These are phyloP conservation scores for Nebria brevicollis DNA, from an alignment of 2,888 invertebrate species.

Conservation along the genomic window DNA sequence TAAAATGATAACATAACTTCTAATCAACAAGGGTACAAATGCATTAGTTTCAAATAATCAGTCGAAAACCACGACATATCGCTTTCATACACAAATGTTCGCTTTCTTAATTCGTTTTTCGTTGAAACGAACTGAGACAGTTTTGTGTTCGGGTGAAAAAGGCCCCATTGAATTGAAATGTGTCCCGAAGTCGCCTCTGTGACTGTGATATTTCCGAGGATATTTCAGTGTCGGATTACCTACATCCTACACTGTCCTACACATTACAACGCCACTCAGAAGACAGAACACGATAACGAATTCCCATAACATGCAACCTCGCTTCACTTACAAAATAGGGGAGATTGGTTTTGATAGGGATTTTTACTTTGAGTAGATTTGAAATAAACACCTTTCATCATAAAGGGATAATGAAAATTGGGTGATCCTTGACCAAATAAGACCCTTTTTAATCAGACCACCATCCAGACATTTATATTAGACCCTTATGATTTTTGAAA, in stretches of 20 bases:
- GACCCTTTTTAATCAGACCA: no score
- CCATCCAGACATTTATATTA: no score
- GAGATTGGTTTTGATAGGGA: no score
- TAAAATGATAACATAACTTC: neutral
- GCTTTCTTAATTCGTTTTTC: neutral
- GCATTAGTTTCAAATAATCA: neutral
- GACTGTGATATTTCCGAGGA: neutral
- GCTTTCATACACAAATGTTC: neutral
- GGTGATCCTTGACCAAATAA: no score
- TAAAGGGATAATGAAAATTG: no score
- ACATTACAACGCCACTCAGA: neutral
- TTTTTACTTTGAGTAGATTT: no score
- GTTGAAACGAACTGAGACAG: neutral
- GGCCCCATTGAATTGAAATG: neutral
- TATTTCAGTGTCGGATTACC: neutral
- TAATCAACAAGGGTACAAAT: neutral
- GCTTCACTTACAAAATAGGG: neutral
- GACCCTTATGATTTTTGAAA: no score
- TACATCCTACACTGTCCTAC: no score
- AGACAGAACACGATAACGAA: neutral
- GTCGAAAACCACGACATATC: no score
- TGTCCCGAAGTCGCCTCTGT: neutral
- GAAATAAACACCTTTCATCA: no score
- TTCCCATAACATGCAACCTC: neutral
- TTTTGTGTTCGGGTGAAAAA: neutral